Base-by-base conservation (phyloP, 2,888 invertebrate species). In the Trilocha varians region DNA sequence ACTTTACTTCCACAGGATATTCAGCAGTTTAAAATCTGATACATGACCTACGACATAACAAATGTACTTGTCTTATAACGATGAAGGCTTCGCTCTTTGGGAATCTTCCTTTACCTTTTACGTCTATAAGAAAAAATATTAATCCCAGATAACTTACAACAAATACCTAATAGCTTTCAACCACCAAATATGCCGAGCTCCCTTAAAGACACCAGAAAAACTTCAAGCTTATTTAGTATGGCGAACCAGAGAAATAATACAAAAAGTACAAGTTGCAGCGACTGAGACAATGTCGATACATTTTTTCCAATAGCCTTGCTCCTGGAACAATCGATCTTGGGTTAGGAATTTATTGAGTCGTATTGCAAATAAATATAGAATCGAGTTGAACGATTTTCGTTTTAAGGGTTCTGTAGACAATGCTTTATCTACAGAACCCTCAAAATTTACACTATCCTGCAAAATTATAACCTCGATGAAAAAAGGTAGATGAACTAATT, bases 291-390 rank as follows among this genome's bases (percentile, higher is more conserved):
- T 72, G 73, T 74, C 65, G 62, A 58, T 52, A 59, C 57, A 68
- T 71, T 66, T 76, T 74, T 77, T 72, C 65, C 69, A 62, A 69
- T 67, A 59, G 61, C 46, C 44, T 33, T 38, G 36, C 38, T 18
- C 34, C 38, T 52, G 62, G 69, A 68, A 77, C 77, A 77, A 71
- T 74, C 76, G 76, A 63, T 64, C 53, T 65, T 58, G 67, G 58
- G 70, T 69, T 70, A 70, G 77, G 76, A 79, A 82, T 80, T 80
- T 82, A 80, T 82, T 78, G 78, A 75, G 76, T 70, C 76, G 72
- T 74, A 68, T 56, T 59, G 67, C 66, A 75, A 76, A 77, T 77
- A 78, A 78, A 78, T 63, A 65, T 70, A 49, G 46, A 44, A 45
- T 48, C 47, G 49, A 49, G 33, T 39, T 17, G 39, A 34, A 17